Conservation (phyloP, 2,797 vertebrate genomes). For the Catamblyrhynchus diadema region DNA sequence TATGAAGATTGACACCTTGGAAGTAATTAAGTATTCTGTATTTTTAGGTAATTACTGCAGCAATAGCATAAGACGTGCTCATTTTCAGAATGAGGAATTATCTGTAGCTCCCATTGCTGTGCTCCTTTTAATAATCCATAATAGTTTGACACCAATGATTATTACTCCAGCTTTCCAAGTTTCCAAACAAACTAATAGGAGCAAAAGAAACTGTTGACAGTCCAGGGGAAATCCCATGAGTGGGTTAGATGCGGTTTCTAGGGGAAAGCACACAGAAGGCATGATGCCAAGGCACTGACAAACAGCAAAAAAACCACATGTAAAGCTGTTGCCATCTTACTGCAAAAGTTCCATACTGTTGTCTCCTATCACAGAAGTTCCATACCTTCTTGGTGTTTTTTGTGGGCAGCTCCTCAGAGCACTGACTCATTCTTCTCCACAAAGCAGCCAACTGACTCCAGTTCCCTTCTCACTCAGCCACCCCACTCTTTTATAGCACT, state of each 20-base stretch:
- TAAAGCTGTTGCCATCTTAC: neutral
- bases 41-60: slow-evolving; percentile 73
- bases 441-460: too few relatives aligned
- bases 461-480: too few relatives aligned
- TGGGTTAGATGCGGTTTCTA: neutral
- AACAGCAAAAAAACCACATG: neutral
- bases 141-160: slow-evolving; percentile 55
- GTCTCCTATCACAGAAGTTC: too few relatives aligned
- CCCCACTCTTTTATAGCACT: too few relatives aligned
- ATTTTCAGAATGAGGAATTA: slow-evolving; percentile 64
- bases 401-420: too few relatives aligned
- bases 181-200: slow-evolving; percentile 49
- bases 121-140: slow-evolving; percentile 63
- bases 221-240: neutral
- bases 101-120: slow-evolving; percentile 29
- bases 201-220: neutral
- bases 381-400: too few relatives aligned
- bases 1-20: slow-evolving; percentile 76
- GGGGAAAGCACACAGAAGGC: neutral
- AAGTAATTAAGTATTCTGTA: slow-evolving; percentile 77
- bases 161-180: neutral
- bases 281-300: neutral
- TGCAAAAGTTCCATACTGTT: too few relatives aligned
- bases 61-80: slow-evolving; percentile 60
- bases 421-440: too few relatives aligned